Evolutionary conservation across 2,113 vertebrate genomes (phyloP).

Genomic region (Phyllostomus discolor): DNA sequence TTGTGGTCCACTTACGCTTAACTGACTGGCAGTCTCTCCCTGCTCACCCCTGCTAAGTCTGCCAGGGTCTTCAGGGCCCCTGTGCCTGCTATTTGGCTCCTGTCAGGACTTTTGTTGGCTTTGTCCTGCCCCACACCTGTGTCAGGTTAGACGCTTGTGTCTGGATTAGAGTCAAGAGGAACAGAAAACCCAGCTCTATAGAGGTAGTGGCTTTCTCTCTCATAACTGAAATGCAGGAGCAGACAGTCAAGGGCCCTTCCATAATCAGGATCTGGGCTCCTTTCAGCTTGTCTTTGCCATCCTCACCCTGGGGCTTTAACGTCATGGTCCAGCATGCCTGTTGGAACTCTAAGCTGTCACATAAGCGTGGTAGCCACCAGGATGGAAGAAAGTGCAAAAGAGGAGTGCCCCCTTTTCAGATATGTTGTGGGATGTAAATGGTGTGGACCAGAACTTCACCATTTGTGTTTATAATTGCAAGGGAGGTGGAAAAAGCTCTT

Average conservation of each 20-base stretch:
- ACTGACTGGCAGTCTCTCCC: background rate
- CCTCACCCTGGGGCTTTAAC: background rate
- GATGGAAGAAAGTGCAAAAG: background rate
- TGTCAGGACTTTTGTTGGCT: background rate
- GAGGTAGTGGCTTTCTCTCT: background rate
- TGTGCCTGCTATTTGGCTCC: background rate
- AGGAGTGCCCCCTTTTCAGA: background rate
- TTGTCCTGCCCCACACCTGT: background rate
- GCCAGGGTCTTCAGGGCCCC: background rate
- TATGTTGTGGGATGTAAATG: background rate
- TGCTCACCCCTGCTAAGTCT: background rate
- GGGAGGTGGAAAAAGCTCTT: background rate
- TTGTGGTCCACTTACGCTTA: background rate
- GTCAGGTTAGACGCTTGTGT: background rate
- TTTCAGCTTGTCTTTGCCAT: too few relatives aligned
- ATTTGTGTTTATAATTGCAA: background rate
- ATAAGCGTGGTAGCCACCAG: background rate
- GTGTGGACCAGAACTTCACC: background rate
- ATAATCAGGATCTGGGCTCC: background rate
- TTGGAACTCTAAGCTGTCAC: background rate
- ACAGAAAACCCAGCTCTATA: background rate
- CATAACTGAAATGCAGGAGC: background rate
- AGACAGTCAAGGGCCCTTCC: background rate
- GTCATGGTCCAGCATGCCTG: background rate
- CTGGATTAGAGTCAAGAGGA: background rate